Percentiles rank a stretch among this genome's conserved stretches.
Evolutionary conservation across 2,113 vertebrate species (phyloP).

Genomic region (Rhineura floridana): DNA sequence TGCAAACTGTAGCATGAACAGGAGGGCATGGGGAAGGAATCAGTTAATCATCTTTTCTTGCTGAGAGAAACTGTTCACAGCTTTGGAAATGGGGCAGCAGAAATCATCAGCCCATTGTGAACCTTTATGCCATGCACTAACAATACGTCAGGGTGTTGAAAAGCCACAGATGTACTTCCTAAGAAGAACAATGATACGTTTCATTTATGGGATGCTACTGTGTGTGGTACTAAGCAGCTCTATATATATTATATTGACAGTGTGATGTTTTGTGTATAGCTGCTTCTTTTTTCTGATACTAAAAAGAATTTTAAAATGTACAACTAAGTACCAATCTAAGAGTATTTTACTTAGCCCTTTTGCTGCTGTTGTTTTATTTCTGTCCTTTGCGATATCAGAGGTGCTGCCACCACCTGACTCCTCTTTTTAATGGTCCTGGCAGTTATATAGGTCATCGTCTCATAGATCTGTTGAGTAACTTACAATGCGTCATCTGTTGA

Average conservation of each 20-base stretch:
- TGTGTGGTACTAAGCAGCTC: not conserved
- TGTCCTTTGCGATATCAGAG: conserved; percentile 26
- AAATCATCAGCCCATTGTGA: not conserved
- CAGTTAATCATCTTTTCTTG: not conserved
- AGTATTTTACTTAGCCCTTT: conserved; percentile 21
- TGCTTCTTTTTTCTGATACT: conserved; percentile 19
- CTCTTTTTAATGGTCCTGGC: conserved; percentile 22
- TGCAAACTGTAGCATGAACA: not conserved
- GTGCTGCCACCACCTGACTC: conserved; percentile 39
- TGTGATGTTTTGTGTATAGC: not conserved
- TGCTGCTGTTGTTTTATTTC: not conserved
- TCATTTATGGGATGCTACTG: conserved; percentile 7
- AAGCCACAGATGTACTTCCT: not conserved
- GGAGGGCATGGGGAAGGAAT: not conserved
- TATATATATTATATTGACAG: conserved; percentile 35
- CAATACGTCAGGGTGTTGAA: not conserved
- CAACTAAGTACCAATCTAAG: conserved; percentile 15
- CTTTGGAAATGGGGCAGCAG: not conserved
- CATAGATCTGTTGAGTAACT: conserved; percentile 17
- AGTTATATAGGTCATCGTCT: conserved; percentile 43
- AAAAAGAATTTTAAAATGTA: conserved; percentile 34
- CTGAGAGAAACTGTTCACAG: not conserved
- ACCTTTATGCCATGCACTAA: not conserved
- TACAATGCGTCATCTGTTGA: not conserved
- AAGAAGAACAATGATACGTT: not conserved